Evolutionary conservation across 2,113 vertebrate species (phyloP).

Genomic region (Anoplopoma fimbria): DNA sequence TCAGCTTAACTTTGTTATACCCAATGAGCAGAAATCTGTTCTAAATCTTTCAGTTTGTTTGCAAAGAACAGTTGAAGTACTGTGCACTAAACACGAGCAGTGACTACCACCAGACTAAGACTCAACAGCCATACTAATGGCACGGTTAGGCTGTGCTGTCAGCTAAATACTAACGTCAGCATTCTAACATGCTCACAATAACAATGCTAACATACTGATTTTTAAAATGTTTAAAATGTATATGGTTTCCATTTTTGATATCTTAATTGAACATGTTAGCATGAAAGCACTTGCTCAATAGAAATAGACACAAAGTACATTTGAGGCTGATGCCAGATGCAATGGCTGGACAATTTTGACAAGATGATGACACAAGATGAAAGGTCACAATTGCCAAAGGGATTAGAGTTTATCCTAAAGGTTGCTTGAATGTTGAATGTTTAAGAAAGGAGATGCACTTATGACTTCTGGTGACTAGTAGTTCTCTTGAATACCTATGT

Average conservation of each 20-base stretch:
- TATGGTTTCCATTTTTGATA: not conserved
- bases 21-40: not conserved
- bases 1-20: constrained; percentile 1
- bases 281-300: not conserved
- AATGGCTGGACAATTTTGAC: not conserved
- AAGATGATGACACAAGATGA: not conserved
- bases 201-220: not conserved
- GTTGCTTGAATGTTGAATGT: too few relatives aligned
- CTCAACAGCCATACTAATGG: not conserved
- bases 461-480: too few relatives aligned
- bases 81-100: constrained; percentile 9
- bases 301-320: not conserved
- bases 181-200: not conserved
- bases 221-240: not conserved
- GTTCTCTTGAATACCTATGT: too few relatives aligned
- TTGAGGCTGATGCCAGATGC: not conserved
- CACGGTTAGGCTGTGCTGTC: not conserved
- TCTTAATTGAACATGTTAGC: not conserved
- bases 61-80: constrained; percentile 18
- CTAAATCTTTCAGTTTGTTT: constrained; percentile 7
- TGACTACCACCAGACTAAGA: constrained; percentile 1
- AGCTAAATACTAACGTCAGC: not conserved
- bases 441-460: too few relatives aligned
- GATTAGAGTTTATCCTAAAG: too few relatives aligned
- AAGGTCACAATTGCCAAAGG: not conserved